A percentile compares a stretch with the other conserved stretches of the same genome.
Conservation (phyloP, 1,140 invertebrate genomes). For the Steinernema khuongi region DNA sequence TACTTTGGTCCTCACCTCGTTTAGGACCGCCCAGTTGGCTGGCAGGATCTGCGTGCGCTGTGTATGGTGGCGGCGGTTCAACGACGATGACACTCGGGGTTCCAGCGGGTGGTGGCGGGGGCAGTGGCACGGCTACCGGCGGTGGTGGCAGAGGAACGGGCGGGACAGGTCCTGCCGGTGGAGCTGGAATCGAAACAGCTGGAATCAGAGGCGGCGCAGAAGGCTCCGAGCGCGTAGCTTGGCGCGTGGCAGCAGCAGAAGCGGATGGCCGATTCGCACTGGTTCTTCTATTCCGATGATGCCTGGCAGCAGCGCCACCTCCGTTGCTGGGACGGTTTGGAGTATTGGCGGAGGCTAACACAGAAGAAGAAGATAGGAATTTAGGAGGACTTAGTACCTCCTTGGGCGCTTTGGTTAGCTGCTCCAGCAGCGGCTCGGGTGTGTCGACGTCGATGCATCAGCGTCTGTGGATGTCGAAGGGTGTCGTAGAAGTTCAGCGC, state of each 20-base stretch:
- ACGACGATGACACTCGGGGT: constrained; percentile 39
- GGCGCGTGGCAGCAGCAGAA: constrained; percentile 5
- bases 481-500: constrained; percentile 55
- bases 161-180: constrained; percentile 19
- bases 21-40: constrained; percentile 29
- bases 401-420: not conserved
- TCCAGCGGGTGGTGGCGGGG: not conserved
- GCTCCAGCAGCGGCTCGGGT: constrained; percentile 26
- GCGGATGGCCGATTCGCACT: constrained; percentile 21
- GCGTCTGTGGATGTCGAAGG: constrained; percentile 50
- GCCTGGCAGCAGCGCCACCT: not conserved
- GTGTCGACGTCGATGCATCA: not conserved
- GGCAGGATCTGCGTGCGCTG: constrained; percentile 34
- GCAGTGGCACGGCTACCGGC: constrained; percentile 7
- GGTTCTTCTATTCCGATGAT: constrained; percentile 18
- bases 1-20: constrained; percentile 20
- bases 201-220: constrained; percentile 47
- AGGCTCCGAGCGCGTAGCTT: constrained; percentile 14
- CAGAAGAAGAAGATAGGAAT: not conserved
- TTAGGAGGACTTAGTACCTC: constrained; percentile 12
- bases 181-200: constrained; percentile 23
- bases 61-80: constrained; percentile 51
- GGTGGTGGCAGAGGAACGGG: not conserved
- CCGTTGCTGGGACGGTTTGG: not conserved
- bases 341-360: not conserved